Evolutionary conservation across 2,113 vertebrate species (phyloP), one percentile per base, ranked within the genome.

Genomic region (Xiphorhynchus elegans): DNA sequence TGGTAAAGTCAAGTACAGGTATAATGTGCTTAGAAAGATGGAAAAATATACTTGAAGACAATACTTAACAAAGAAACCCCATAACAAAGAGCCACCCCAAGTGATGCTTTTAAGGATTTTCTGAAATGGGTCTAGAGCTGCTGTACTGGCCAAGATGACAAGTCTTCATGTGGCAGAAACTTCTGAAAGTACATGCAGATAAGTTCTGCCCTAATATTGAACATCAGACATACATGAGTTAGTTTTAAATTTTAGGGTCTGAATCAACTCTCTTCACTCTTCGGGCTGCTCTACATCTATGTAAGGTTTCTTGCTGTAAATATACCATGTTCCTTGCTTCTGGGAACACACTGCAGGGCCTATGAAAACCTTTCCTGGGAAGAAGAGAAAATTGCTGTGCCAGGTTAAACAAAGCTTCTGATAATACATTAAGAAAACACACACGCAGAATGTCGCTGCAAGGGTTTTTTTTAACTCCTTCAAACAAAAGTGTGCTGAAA

Each of bases 1-100:
- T 55, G 23, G 33, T 88, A 98, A 98, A 77, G 89, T 96, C 93
- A 31, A 85, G 66, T n/a, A 6, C 23, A 58, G 96, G 9, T 20
- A 19, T 31, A 67, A 37, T 3, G 0, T 59, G 9, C 39, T 77
- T 87, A 40, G 35, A 39, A 78, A 59, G 5, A 42, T 9, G 17
- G 17, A 17, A 63, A 81, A 66, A 35, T 42, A 44, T 6, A 20
- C 23, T 31, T 67, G 37, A 60, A 76, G 12, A 5, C 44, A 46
- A 55, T 33, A 37, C 31, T 37, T 76, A 60, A 5, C 25, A 47
- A 92, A 20, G 6, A 26, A 59, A 23, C 3, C 16, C 12, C 6
- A 6, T 47, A 70, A 13, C 1, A 19, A 67, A 53, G 40, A 14
- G 10, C 17, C 11, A 40, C 40, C 13, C 13, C 8, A 64, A 50